These are phyloP conservation scores for Bedellia somnulentella DNA, from an alignment of 2,888 invertebrate genomes.

Conservation along the genomic window DNA sequence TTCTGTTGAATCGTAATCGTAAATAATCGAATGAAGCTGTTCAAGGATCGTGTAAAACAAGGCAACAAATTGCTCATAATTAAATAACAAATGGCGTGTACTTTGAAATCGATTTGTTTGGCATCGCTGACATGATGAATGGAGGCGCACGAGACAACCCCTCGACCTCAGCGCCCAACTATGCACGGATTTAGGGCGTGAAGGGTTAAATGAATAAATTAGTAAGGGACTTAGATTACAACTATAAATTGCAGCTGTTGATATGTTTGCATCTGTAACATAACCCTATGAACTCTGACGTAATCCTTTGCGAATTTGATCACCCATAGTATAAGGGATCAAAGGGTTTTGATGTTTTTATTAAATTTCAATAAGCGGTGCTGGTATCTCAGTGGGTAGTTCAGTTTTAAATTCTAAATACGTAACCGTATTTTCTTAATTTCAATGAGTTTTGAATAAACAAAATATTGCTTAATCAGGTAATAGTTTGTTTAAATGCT, in stretches of 20 bases:
- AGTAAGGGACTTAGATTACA: conserved; percentile 30
- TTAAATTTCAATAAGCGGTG: no score
- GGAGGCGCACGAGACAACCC: conserved; percentile 27
- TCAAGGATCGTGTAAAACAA: conserved; percentile 2
- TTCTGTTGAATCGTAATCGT: no score
- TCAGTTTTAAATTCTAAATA: no score
- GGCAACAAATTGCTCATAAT: conserved; percentile 13
- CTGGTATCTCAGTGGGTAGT: no score
- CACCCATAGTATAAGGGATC: no score
- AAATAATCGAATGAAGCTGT: neutral
- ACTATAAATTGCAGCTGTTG: conserved; percentile 38
- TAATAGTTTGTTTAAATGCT: no score
- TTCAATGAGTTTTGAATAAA: no score
- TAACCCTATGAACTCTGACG: conserved; percentile 2
- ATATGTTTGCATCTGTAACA: conserved; percentile 22
- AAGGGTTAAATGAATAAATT: conserved; percentile 55
- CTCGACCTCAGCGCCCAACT: no score
- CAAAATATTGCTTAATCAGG: no score
- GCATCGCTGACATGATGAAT: conserved; percentile 38
- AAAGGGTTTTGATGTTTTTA: no score
- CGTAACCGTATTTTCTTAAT: no score
- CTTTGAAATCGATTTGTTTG: conserved; percentile 43
- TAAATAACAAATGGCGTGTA: conserved; percentile 22
- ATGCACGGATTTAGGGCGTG: conserved; percentile 42
- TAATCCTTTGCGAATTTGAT: conserved; percentile 7